Evolutionary conservation across 2,797 vertebrate species (phyloP).

Genomic region (Gymnothorax javanicus): DNA sequence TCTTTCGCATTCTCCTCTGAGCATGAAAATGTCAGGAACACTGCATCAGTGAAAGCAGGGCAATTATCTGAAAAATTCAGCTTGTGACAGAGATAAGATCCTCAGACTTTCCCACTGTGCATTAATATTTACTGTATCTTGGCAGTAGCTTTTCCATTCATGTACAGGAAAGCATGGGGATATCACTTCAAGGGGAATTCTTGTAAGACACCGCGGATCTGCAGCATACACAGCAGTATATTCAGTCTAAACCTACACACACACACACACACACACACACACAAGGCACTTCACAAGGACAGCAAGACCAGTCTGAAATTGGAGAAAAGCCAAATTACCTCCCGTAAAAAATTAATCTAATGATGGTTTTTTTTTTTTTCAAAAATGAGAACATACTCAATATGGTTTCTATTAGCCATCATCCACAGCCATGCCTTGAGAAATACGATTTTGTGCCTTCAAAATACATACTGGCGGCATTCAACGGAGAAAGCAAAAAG

Average conservation of each 20-base stretch:
- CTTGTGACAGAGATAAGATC: conserved; percentile 10
- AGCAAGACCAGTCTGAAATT: not conserved
- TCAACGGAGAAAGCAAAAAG: conserved; percentile 86
- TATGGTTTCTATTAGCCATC: conserved; percentile 53
- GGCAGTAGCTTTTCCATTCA: not conserved
- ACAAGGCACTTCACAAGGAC: not conserved
- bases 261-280: not conserved
- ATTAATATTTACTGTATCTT: conserved; percentile 25
- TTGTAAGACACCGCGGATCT: not conserved
- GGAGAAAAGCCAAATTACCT: not conserved
- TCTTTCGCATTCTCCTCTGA: not conserved
- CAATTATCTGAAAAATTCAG: conserved; percentile 19
- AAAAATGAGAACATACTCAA: conserved; percentile 58
- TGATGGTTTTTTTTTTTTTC: conserved; percentile 36
- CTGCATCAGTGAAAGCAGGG: not conserved
- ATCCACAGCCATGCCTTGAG: conserved; percentile 57
- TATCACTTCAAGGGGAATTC: not conserved
- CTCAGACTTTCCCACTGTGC: not conserved
- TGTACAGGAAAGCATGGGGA: not conserved
- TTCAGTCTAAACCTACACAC: not conserved
- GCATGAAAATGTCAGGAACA: not conserved
- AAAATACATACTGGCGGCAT: conserved; percentile 74
- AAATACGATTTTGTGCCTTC: conserved; percentile 73
- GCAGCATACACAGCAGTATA: not conserved
- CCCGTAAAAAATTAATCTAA: conserved; percentile 2